Percentiles rank a stretch among this genome's conserved stretches.
Conservation (phyloP, 2,888 invertebrate genomes). For the Agrypnus murinus region DNA sequence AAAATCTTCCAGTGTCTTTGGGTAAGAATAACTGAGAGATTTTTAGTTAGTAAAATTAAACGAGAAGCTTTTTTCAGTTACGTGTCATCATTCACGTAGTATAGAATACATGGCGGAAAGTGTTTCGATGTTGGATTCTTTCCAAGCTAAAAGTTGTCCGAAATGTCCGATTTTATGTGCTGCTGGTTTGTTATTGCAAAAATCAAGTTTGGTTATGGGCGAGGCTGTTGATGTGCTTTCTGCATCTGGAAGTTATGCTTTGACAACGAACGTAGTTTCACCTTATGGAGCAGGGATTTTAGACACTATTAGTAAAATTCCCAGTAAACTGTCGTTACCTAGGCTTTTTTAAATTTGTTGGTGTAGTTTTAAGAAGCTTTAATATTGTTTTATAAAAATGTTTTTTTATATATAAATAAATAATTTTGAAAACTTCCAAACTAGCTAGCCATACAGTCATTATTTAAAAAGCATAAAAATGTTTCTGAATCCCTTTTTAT, state of each 20-base stretch:
- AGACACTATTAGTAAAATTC: too few species aligned
- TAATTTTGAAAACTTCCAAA: too few species aligned
- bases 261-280: neutral
- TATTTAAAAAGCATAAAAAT: too few species aligned
- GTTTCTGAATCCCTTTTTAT: too few species aligned
- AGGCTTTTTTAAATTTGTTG: too few species aligned
- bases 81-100: slow-evolving; percentile 27
- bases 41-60: too few species aligned
- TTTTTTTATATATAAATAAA: too few species aligned
- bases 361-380: too few species aligned
- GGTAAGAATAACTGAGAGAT: neutral
- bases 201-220: slow-evolving; percentile 12
- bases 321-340: too few species aligned
- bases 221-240: neutral
- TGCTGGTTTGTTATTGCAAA: neutral
- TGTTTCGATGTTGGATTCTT: neutral
- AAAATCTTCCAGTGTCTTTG: neutral
- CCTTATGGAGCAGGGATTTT: neutral
- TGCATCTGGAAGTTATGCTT: neutral
- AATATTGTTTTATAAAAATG: too few species aligned
- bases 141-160: slow-evolving; percentile 18
- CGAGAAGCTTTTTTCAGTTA: slow-evolving; percentile 19
- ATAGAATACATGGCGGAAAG: slow-evolving; percentile 31
- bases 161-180: slow-evolving; percentile 20
- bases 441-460: too few species aligned